Percentiles rank a stretch among this genome's conserved stretches.
phyloP scores from a whole-genome alignment of 2,888 invertebrate species.

The Ischnura elegans region DNA sequence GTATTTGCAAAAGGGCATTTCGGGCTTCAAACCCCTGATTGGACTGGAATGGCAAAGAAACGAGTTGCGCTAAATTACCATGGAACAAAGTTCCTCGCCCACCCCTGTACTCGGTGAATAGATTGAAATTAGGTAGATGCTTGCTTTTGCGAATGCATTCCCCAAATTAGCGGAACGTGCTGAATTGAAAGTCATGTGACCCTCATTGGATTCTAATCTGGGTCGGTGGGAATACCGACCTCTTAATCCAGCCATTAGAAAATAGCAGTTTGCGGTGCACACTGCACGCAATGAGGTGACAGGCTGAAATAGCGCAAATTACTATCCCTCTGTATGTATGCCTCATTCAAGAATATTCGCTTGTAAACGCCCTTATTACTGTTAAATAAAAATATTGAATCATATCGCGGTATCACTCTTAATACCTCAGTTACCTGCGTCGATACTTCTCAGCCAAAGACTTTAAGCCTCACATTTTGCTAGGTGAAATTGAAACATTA shows the following conservation, averaged over 20 bases:
- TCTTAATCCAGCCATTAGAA: background rate
- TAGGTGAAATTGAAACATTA: no score
- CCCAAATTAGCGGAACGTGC: background rate
- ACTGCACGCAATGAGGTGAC: background rate
- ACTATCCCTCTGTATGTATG: background rate
- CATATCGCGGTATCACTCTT: no score
- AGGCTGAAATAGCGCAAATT: background rate
- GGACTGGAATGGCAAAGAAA: background rate
- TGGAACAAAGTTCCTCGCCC: background rate
- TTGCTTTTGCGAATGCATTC: background rate
- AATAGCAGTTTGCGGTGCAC: background rate
- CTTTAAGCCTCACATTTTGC: no score
- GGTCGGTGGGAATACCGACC: background rate
- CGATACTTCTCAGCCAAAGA: no score
- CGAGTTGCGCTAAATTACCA: background rate
- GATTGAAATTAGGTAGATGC: background rate
- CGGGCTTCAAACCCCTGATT: no score
- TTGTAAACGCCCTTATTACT: no score
- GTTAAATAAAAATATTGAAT: no score
- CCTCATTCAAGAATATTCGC: background rate
- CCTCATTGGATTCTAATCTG: background rate
- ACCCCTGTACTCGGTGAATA: background rate
- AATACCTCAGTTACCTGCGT: no score
- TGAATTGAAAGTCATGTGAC: background rate
- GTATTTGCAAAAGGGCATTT: no score